phyloP scores from a whole-genome alignment of 2,797 vertebrate species.

The Streptopelia turtur region DNA sequence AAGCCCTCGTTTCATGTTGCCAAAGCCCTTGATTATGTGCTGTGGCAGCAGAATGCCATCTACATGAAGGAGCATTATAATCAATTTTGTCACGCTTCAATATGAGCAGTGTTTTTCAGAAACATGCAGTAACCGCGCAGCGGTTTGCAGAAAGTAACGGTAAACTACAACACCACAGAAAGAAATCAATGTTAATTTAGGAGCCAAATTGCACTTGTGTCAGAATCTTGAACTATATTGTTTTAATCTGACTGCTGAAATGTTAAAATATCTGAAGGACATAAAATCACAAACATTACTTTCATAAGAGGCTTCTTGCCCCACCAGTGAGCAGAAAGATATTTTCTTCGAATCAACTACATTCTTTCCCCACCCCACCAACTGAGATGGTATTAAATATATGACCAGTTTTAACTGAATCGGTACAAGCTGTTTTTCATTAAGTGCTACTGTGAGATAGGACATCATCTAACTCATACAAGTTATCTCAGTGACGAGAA shows the following conservation, averaged over 20 bases:
- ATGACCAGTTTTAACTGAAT: not conserved
- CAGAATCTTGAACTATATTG: not conserved
- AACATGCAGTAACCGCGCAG: fast-evolving
- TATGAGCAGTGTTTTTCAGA: not conserved
- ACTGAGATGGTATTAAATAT: not conserved
- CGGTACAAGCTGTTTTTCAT: not conserved
- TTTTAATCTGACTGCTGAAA: not conserved
- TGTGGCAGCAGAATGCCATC: not conserved
- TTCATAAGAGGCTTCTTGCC: not conserved
- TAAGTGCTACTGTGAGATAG: not conserved
- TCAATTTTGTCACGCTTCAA: not conserved
- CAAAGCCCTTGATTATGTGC: not conserved
- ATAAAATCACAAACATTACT: not conserved
- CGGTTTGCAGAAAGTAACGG: not conserved
- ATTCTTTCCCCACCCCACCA: not conserved
- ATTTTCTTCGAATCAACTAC: not conserved
- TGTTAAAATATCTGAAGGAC: not conserved
- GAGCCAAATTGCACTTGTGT: not conserved
- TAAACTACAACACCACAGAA: not conserved
- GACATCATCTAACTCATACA: fast-evolving
- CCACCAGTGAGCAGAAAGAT: not conserved
- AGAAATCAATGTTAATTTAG: conserved; percentile 31
- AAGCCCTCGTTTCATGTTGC: not conserved
- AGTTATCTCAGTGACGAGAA: not conserved
- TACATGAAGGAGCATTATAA: not conserved